Percentiles rank a stretch among this genome's conserved stretches.
Conservation (phyloP, 2,797 vertebrate genomes). For the Odontamblyopus lacepedii region DNA sequence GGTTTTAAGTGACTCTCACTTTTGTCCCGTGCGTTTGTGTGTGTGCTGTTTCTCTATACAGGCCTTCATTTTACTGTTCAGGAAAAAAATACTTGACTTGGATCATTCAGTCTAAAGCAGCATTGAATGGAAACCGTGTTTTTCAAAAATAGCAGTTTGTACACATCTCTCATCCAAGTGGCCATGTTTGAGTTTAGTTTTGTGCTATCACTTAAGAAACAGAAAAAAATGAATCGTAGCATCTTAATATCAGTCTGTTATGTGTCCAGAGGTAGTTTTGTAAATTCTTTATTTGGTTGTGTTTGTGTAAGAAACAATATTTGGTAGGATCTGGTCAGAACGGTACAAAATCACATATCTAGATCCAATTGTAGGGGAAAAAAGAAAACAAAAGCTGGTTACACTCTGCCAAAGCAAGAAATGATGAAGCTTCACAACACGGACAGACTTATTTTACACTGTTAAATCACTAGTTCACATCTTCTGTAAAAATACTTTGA, state of each 20-base stretch:
- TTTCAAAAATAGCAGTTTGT: conserved; percentile 54
- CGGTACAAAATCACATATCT: conserved; percentile 53
- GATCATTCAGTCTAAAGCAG: conserved; percentile 40
- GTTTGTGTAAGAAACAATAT: conserved; percentile 59
- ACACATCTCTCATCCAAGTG: conserved; percentile 50
- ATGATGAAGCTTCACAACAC: conserved; percentile 23
- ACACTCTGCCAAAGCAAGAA: conserved; percentile 45
- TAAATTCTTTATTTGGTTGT: conserved; percentile 70
- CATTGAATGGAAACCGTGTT: conserved; percentile 35
- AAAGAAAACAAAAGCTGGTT: conserved; percentile 30
- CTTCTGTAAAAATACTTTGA: conserved; percentile 11
- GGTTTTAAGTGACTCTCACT: conserved; percentile 66
- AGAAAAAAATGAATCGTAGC: conserved; percentile 59
- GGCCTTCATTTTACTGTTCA: conserved; percentile 67
- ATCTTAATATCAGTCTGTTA: conserved; percentile 69
- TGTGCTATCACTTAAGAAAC: conserved; percentile 54
- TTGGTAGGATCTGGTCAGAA: conserved; percentile 58
- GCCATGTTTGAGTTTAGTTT: conserved; percentile 65
- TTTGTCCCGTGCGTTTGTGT: conserved; percentile 63
- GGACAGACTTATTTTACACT: conserved; percentile 1
- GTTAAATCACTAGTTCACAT: neutral
- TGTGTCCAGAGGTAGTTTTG: conserved; percentile 69
- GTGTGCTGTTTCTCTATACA: conserved; percentile 58
- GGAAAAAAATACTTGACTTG: conserved; percentile 57
- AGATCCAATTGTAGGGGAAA: conserved; percentile 42